Conservation (phyloP, 1,140 invertebrate genomes). For the Oncopodura yosiiana region DNA sequence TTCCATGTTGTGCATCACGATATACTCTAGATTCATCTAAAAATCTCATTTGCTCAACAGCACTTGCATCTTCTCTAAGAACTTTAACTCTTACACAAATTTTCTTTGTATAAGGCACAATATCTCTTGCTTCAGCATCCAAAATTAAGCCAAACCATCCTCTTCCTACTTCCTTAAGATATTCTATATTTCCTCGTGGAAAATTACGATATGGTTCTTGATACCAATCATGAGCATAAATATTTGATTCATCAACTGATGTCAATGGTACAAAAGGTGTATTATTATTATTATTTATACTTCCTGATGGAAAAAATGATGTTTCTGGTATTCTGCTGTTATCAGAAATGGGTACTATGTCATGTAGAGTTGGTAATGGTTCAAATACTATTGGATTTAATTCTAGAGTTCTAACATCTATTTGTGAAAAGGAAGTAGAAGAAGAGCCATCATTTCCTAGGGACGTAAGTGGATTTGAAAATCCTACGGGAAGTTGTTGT, state of each 20-base stretch:
- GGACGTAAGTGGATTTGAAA: too few relatives aligned
- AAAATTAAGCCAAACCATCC: slow-evolving; percentile 81
- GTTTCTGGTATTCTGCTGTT: neutral
- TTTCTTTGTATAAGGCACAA: slow-evolving; percentile 41
- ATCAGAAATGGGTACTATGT: slow-evolving; percentile 16
- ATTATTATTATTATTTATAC: neutral
- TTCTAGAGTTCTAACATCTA: slow-evolving; percentile 32
- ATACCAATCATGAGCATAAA: slow-evolving; percentile 40
- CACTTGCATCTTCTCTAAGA: slow-evolving; percentile 57
- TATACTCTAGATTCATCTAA: slow-evolving; percentile 59
- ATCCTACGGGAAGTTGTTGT: too few relatives aligned
- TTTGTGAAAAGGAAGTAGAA: slow-evolving; percentile 28
- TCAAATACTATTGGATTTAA: slow-evolving; percentile 33
- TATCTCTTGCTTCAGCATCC: slow-evolving; percentile 55
- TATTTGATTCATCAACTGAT: slow-evolving; percentile 21
- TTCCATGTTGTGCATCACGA: slow-evolving; percentile 53
- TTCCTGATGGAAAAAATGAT: neutral
- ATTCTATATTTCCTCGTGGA: slow-evolving; percentile 65
- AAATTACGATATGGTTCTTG: slow-evolving; percentile 55
- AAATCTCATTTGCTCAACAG: slow-evolving; percentile 57
- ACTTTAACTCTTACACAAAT: slow-evolving; percentile 55
- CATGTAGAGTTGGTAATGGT: slow-evolving; percentile 25
- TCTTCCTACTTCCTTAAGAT: slow-evolving; percentile 67
- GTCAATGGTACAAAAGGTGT: neutral
- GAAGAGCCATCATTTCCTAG: too few relatives aligned